These are phyloP conservation scores for Ara ararauna DNA, from an alignment of 2,797 vertebrate species.

Conservation along the genomic window DNA sequence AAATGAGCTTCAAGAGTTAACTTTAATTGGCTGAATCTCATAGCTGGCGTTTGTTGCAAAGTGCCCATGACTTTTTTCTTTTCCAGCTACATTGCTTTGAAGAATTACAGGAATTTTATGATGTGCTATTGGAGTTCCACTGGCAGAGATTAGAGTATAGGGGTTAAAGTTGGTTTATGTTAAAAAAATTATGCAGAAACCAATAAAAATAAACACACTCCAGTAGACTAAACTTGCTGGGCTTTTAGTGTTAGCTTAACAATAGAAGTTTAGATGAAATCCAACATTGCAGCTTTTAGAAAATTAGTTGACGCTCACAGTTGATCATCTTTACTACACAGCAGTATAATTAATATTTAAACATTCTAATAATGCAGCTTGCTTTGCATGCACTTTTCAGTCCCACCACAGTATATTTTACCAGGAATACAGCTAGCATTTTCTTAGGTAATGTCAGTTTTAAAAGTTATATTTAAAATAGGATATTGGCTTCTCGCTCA, in stretches of 20 bases:
- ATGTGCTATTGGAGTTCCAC: constrained; percentile 78
- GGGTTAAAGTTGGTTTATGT: constrained; percentile 84
- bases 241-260: constrained; percentile 83
- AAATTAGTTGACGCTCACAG: constrained; percentile 91
- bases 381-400: constrained; percentile 98
- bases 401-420: constrained; percentile 96
- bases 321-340: constrained; percentile 99
- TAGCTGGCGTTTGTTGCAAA: constrained; percentile 75
- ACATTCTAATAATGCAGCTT: constrained; percentile 99
- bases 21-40: constrained; percentile 65
- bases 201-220: constrained; percentile 84
- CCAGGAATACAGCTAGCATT: constrained; percentile 81
- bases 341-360: constrained; percentile 99
- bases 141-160: constrained; percentile 82
- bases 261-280: constrained; percentile 82
- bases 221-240: constrained; percentile 84
- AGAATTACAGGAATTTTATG: constrained; percentile 83
- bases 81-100: constrained; percentile 77
- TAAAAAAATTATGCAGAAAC: constrained; percentile 83
- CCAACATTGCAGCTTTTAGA: constrained; percentile 83
- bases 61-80: constrained; percentile 68
- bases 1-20: constrained; percentile 76
- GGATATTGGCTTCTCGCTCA: constrained; percentile 57
- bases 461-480: constrained; percentile 75
- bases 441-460: constrained; percentile 76